Percentiles rank a stretch among this genome's conserved stretches.
These are phyloP conservation scores for Drosophila leonis DNA, from an alignment of 2,888 invertebrate genomes.

Conservation along the genomic window DNA sequence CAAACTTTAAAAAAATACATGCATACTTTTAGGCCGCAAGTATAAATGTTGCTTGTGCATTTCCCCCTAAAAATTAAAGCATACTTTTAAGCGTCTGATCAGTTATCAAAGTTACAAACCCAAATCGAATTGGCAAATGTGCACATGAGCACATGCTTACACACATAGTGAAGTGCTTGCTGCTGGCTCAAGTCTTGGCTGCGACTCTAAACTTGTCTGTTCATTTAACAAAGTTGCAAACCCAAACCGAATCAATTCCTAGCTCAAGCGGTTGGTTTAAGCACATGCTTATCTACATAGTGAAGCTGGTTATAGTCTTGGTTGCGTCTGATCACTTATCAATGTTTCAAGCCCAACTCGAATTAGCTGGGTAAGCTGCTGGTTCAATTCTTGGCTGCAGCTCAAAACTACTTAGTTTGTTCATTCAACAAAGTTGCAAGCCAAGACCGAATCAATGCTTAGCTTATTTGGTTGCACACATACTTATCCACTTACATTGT, in stretches of 20 bases:
- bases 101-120: not conserved
- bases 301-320: not conserved
- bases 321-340: too few relatives aligned
- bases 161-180: not conserved
- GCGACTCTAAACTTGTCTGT: not conserved
- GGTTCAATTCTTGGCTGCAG: too few relatives aligned
- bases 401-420: too few relatives aligned
- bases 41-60: not conserved
- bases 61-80: not conserved
- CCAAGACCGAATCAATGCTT: too few relatives aligned
- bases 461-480: too few relatives aligned
- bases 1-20: not conserved
- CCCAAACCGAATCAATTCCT: not conserved
- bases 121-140: not conserved
- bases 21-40: slow-evolving; percentile 8
- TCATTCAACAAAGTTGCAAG: too few relatives aligned
- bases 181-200: not conserved
- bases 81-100: slow-evolving; percentile 10
- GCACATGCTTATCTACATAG: not conserved
- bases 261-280: not conserved
- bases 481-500: too few relatives aligned
- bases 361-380: too few relatives aligned
- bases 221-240: not conserved
- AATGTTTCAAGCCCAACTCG: too few relatives aligned
- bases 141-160: not conserved